Evolutionary conservation across 2,888 invertebrate species (phyloP).

Genomic region (Tuberolachnus salignus): DNA sequence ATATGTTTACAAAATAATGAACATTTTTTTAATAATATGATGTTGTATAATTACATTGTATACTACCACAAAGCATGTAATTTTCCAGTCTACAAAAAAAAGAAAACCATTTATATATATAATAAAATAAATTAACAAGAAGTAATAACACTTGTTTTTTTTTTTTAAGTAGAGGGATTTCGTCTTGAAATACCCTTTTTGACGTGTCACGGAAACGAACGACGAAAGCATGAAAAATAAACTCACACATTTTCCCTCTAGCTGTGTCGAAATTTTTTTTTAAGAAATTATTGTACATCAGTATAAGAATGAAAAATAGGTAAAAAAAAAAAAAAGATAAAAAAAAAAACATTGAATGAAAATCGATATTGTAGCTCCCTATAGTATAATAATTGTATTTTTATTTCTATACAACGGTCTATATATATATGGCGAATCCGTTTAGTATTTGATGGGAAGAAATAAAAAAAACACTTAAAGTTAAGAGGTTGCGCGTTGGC

Average conservation of each 20-base stretch:
- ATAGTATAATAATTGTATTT: too few species aligned
- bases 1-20: too few species aligned
- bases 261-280: background rate
- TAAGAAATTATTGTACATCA: background rate
- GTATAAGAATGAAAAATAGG: background rate
- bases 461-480: too few species aligned
- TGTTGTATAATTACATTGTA: background rate
- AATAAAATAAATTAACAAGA: background rate
- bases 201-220: background rate
- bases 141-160: background rate
- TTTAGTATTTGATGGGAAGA: too few species aligned
- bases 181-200: background rate
- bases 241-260: background rate
- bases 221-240: slow-evolving; percentile 11
- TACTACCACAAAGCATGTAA: background rate
- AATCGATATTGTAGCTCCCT: too few species aligned
- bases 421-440: too few species aligned
- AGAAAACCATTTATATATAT: background rate
- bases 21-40: background rate
- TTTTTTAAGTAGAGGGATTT: background rate
- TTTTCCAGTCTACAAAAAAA: background rate
- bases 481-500: too few species aligned
- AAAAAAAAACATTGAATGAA: too few species aligned
- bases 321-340: too few species aligned
- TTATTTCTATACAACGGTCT: too few species aligned